These are phyloP conservation scores for Chymomyza caudatula DNA, from an alignment of 2,888 invertebrate species.

Conservation along the genomic window DNA sequence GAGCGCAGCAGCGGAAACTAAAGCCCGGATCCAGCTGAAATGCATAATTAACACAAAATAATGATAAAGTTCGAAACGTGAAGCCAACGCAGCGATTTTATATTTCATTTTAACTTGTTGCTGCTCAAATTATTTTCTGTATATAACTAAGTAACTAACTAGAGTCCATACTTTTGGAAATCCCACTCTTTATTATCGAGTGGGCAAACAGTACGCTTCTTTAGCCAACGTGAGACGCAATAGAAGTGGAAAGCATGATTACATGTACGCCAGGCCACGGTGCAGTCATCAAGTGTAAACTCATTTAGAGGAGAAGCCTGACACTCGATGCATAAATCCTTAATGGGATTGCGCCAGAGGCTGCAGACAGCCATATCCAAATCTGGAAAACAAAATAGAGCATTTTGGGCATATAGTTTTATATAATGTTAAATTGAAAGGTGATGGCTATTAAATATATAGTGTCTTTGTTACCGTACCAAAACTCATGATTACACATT, in stretches of 20 bases:
- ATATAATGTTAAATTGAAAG: too few species aligned
- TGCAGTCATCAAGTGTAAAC: slow-evolving; percentile 98
- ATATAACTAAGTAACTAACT: slow-evolving; percentile 9
- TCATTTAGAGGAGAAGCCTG: slow-evolving; percentile 87
- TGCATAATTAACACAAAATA: slow-evolving; percentile 71
- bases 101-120: slow-evolving; percentile 31
- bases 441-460: too few species aligned
- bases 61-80: slow-evolving; percentile 56
- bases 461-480: too few species aligned
- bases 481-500: too few species aligned
- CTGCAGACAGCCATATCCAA: too few species aligned
- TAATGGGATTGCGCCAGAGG: slow-evolving; percentile 98
- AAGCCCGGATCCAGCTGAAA: slow-evolving; percentile 16
- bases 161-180: slow-evolving; percentile 93
- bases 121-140: too few species aligned
- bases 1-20: background rate
- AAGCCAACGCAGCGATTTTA: slow-evolving; percentile 25
- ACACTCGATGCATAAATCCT: slow-evolving; percentile 99
- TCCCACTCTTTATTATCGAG: slow-evolving; percentile 99
- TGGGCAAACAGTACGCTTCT: slow-evolving; percentile 98
- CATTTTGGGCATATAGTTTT: too few species aligned
- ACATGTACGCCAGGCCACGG: slow-evolving; percentile 99
- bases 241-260: slow-evolving; percentile 99
- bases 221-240: slow-evolving; percentile 99
- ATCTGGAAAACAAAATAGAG: too few species aligned